These are phyloP conservation scores for Eudasyphora cyanicolor DNA, from an alignment of 2,888 invertebrate genomes.

Conservation along the genomic window DNA sequence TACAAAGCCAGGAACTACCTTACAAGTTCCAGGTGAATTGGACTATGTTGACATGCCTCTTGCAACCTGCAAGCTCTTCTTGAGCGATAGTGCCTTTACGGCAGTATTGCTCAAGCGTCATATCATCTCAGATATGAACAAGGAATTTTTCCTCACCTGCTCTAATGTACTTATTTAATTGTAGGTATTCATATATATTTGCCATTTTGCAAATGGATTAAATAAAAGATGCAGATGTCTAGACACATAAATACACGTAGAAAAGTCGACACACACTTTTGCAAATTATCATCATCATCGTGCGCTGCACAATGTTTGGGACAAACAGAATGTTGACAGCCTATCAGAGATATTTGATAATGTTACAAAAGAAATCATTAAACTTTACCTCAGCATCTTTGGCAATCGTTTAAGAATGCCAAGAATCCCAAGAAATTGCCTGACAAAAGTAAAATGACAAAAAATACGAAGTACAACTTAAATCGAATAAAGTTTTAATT, in stretches of 20 bases:
- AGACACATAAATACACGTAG: constrained; percentile 22
- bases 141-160: no score
- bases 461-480: constrained; percentile 21
- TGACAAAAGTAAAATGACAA: not conserved
- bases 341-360: not conserved
- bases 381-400: not conserved
- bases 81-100: no score
- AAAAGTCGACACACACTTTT: not conserved
- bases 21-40: no score
- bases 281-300: constrained; percentile 11
- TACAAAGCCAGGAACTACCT: no score
- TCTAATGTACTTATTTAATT: no score
- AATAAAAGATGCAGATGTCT: not conserved
- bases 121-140: no score
- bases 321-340: not conserved
- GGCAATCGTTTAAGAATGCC: not conserved
- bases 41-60: no score
- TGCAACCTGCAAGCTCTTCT: no score
- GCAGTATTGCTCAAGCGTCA: no score
- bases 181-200: no score
- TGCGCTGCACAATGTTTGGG: not conserved
- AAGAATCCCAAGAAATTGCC: not conserved
- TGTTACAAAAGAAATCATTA: not conserved
- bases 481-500: constrained; percentile 50
- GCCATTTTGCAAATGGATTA: not conserved